Percentiles rank a stretch among this genome's conserved stretches.
Evolutionary conservation across 2,113 vertebrate species (phyloP).

Genomic region (Choloepus hoffmanni): DNA sequence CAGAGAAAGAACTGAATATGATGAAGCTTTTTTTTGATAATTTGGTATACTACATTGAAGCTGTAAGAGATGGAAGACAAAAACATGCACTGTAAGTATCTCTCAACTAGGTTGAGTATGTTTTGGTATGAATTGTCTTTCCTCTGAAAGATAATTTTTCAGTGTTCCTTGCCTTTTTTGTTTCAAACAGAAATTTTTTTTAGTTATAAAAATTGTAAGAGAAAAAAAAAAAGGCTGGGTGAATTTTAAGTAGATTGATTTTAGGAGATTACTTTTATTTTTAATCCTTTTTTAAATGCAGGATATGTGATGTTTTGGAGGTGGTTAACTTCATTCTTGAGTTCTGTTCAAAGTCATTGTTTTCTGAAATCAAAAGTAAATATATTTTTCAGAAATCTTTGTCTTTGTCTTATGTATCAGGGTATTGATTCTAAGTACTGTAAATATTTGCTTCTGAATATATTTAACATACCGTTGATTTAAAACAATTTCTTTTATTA

Average conservation of each 20-base stretch:
- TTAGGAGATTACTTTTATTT: slow-evolving; percentile 1
- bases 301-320: background rate
- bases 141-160: slow-evolving; percentile 18
- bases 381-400: background rate
- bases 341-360: slow-evolving; percentile 8
- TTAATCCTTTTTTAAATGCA: background rate
- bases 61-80: slow-evolving; percentile 94
- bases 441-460: background rate
- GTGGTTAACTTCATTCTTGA: slow-evolving; percentile 15
- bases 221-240: background rate
- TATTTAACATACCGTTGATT: slow-evolving; percentile 24
- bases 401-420: background rate
- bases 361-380: slow-evolving; percentile 21
- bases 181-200: background rate
- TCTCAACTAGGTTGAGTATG: background rate
- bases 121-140: background rate
- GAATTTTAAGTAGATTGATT: slow-evolving; percentile 19
- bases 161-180: background rate
- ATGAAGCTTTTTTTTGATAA: slow-evolving; percentile 99
- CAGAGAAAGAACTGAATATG: slow-evolving; percentile 99
- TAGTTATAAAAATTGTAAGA: slow-evolving; percentile 15
- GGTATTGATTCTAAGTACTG: background rate
- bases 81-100: slow-evolving; percentile 96
- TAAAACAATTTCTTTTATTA: background rate
- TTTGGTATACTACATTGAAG: slow-evolving; percentile 98